A percentile compares a stretch with the other conserved stretches of the same genome.
phyloP scores from a whole-genome alignment of 2,797 vertebrate genomes.

The Nasua narica region DNA sequence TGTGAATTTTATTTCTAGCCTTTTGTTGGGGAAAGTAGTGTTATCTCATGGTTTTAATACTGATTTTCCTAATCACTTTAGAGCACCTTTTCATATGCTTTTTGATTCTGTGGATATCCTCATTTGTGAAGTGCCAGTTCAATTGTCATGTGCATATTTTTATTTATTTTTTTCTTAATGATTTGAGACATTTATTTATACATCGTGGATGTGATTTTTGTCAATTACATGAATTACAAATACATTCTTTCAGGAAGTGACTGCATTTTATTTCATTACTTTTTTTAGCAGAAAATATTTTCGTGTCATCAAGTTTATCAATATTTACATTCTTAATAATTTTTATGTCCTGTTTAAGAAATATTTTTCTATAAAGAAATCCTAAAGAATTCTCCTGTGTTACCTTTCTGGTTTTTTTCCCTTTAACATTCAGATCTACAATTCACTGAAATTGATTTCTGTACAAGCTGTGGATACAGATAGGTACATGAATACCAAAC shows the following conservation, averaged over 20 bases:
- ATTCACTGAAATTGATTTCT: background rate
- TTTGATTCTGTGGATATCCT: background rate
- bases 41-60: background rate
- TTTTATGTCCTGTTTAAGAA: background rate
- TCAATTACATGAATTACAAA: background rate
- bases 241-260: background rate
- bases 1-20: background rate
- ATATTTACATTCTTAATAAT: background rate
- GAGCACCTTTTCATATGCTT: background rate
- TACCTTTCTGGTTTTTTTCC: background rate
- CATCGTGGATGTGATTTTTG: background rate
- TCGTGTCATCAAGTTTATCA: background rate
- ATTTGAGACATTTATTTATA: background rate
- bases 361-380: background rate
- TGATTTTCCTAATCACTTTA: background rate
- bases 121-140: background rate
- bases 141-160: background rate
- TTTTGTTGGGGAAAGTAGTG: background rate
- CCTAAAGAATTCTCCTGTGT: background rate
- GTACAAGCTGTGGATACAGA: background rate
- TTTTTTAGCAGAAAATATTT: background rate
- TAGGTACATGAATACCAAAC: background rate
- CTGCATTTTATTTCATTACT: background rate
- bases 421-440: background rate
- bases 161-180: background rate